Percentiles rank a stretch among this genome's conserved stretches.
Evolutionary conservation across 2,888 invertebrate genomes (phyloP).

Genomic region (Metellina segmentata): DNA sequence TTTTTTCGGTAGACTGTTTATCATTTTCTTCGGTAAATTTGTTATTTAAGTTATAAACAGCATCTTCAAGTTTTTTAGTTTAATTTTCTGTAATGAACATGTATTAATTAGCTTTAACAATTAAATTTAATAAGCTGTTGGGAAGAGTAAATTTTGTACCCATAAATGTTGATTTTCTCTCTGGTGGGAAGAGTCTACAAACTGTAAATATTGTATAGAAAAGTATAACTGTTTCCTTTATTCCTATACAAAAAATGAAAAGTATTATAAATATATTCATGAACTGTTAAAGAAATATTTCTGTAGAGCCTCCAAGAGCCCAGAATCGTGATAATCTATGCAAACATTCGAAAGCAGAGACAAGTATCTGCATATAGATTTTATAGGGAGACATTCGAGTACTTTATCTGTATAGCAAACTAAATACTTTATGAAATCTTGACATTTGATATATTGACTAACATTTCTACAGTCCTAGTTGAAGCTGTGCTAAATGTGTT

Average conservation of each 20-base stretch:
- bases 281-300: neutral
- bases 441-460: neutral
- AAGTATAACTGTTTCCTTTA: neutral
- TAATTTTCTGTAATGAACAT: too few species aligned
- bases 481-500: neutral
- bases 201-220: neutral
- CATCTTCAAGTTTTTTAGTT: too few species aligned
- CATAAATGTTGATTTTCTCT: too few species aligned
- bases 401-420: neutral
- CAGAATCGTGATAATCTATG: constrained; percentile 1
- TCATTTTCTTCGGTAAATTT: too few species aligned
- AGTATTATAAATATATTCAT: neutral
- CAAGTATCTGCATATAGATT: neutral
- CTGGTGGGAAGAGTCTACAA: neutral
- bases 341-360: neutral
- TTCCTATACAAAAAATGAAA: constrained; percentile 1
- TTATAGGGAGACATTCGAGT: neutral
- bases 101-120: too few species aligned
- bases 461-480: neutral
- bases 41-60: too few species aligned
- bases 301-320: neutral
- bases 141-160: too few species aligned
- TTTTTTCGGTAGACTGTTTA: too few species aligned
- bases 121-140: too few species aligned
- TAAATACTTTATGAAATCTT: neutral